Base-by-base conservation (phyloP, 2,888 invertebrate genomes). In the Eutolmus rufibarbis region DNA sequence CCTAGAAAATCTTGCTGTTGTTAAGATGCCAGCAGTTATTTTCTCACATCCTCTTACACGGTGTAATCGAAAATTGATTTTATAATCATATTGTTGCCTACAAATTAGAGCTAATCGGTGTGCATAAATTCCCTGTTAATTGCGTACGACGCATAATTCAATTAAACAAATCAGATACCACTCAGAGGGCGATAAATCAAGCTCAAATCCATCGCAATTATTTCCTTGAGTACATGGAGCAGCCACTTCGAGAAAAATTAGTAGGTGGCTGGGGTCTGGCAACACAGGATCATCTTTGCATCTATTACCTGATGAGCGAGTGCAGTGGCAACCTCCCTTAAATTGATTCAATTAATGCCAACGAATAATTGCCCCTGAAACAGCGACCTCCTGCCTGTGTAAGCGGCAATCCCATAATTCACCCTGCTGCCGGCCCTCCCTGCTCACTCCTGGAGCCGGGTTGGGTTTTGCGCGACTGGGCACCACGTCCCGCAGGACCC, bases 281-380 rank as follows among this genome's bases (percentile, higher is more conserved):
- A 79, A 79, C 79, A 79, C 79, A 31, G 51, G 19, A 28, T 28
- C 28, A 51, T 40, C 79, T 79, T 51, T 51, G 51, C 79, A 79
- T 79, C 79, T 79, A 79, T 79, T 79, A 79, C 79, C 79, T 79
- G 79, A 79, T 79, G 51, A 79, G 51, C 79, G 79, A 46, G 31
- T 51, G 79, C 79, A 79, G 66, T 43, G 40, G 74, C 66, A 85
- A 43, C 74, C 43, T 76, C 86, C 46, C 86, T 19, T 86, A 86
- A 86, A 86, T 76, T 74, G 74, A 86, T 46, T 86, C 86, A 86
- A 86, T 86, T 86, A 86, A 86, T 86, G 86, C 86, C 37, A 86
- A 86, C 86, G 74, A 86, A 86, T 86, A 86, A 86, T 86, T 86
- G 86, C 76, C 86, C 86, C 86, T 86, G 86, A 86, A 76, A 74